Evolutionary conservation across 2,888 invertebrate species (phyloP).

Genomic region (Agrochola macilenta): DNA sequence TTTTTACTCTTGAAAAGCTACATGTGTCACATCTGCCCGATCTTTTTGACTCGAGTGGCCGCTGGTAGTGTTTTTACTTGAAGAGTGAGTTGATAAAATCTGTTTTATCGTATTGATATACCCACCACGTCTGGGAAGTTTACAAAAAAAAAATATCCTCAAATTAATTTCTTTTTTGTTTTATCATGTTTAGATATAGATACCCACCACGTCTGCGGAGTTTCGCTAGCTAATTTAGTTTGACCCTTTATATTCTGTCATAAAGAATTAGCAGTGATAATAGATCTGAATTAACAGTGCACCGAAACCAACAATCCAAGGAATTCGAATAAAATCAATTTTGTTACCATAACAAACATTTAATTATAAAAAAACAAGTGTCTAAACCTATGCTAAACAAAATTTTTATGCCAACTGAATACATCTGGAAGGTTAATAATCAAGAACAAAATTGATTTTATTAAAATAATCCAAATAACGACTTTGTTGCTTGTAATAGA

Average conservation of each 20-base stretch:
- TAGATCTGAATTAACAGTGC: constrained; percentile 10
- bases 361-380: constrained; percentile 42
- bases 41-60: too few relatives aligned
- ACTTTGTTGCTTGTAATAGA: constrained; percentile 8
- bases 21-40: too few relatives aligned
- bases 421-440: constrained; percentile 33
- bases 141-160: background rate
- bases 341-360: constrained; percentile 46
- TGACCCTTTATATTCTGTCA: background rate
- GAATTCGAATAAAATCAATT: constrained; percentile 58
- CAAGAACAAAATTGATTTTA: constrained; percentile 53
- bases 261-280: constrained; percentile 25
- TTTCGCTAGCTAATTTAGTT: background rate
- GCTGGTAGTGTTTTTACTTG: too few relatives aligned
- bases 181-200: background rate
- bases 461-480: constrained; percentile 25
- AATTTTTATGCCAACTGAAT: constrained; percentile 43
- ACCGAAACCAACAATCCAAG: constrained; percentile 28
- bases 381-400: constrained; percentile 46
- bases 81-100: too few relatives aligned
- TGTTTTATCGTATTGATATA: too few relatives aligned
- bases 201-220: background rate
- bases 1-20: too few relatives aligned
- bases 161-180: background rate
- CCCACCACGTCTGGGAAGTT: too few relatives aligned